A percentile compares a stretch with the other conserved stretches of the same genome.
These are phyloP conservation scores for Calameuta pallipes DNA, from an alignment of 2,888 invertebrate species.

Conservation along the genomic window DNA sequence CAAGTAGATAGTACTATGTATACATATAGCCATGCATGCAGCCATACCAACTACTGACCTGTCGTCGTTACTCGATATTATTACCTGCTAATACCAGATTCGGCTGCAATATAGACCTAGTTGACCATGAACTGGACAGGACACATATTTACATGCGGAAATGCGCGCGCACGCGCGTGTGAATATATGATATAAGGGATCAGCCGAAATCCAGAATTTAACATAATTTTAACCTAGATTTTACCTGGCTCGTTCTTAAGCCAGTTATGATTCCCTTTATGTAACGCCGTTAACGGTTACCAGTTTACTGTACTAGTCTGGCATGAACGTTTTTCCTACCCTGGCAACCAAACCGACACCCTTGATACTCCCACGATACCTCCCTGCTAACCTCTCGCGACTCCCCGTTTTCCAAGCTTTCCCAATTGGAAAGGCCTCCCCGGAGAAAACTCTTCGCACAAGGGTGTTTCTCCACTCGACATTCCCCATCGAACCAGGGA, in stretches of 20 bases:
- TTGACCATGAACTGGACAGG: background rate
- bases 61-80: constrained; percentile 51
- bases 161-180: background rate
- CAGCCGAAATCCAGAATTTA: background rate
- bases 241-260: background rate
- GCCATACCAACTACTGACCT: background rate
- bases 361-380: constrained; percentile 4
- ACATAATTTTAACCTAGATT: background rate
- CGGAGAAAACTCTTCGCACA: background rate
- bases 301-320: background rate
- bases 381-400: background rate
- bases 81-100: constrained; percentile 47
- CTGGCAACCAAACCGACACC: constrained; percentile 19
- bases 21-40: background rate
- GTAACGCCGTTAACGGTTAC: background rate
- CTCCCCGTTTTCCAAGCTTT: constrained; percentile 13
- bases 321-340: constrained; percentile 8
- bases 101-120: constrained; percentile 19
- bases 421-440: constrained; percentile 2
- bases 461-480: background rate
- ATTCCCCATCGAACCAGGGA: background rate
- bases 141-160: background rate
- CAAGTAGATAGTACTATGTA: background rate
- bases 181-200: background rate
- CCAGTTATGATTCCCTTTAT: background rate